phyloP scores from a whole-genome alignment of 2,113 vertebrate species.

The Melospiza melodia region DNA sequence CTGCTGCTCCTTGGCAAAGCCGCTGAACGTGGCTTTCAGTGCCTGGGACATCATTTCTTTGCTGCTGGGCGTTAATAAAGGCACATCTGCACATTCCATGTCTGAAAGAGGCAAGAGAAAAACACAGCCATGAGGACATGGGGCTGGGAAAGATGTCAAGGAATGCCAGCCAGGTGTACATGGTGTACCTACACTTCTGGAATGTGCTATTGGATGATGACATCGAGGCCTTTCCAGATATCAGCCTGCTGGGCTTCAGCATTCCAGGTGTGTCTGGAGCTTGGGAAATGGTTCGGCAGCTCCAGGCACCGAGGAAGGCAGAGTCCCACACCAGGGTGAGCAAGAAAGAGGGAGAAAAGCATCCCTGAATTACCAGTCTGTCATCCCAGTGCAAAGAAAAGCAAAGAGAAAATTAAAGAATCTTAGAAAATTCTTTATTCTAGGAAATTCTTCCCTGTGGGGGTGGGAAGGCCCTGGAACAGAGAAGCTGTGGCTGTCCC shows the following conservation, averaged over 20 bases:
- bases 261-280: not conserved
- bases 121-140: fast-evolving
- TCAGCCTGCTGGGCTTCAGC: not conserved
- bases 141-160: not conserved
- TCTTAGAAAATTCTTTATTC: not conserved
- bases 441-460: not conserved
- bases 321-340: not conserved
- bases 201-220: not conserved
- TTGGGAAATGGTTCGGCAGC: not conserved
- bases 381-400: not conserved
- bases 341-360: not conserved
- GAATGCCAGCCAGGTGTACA: not conserved
- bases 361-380: not conserved
- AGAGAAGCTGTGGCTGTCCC: not conserved
- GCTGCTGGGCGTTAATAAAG: slow-evolving; percentile 94
- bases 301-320: not conserved
- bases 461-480: not conserved
- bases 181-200: not conserved
- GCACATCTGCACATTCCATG: slow-evolving; percentile 96
- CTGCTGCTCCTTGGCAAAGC: slow-evolving; percentile 95
- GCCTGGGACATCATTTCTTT: slow-evolving; percentile 99
- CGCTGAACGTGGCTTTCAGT: slow-evolving; percentile 95
- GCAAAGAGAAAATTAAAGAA: not conserved
- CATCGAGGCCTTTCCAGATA: not conserved
- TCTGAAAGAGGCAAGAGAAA: slow-evolving; percentile 76